Base-by-base conservation (phyloP, 37 sponge, comb jelly and placozoan species). In the Halichondria panicea region DNA sequence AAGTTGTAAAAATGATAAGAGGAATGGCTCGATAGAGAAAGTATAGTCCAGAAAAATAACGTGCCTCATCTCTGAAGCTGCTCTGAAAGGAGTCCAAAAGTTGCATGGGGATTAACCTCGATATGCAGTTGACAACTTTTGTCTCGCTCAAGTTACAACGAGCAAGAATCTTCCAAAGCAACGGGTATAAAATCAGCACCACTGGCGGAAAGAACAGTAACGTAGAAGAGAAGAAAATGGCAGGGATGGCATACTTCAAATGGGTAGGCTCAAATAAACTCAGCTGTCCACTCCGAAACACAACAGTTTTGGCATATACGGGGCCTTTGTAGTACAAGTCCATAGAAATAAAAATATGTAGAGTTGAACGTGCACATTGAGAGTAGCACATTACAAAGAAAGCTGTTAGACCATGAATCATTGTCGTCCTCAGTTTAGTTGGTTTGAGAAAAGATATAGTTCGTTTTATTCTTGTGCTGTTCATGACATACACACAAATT, bases 21-120 rank as follows among this genome's bases (percentile, higher is more conserved):
- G 56, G 43, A 4, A 75, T 25, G 7, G 68, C 11, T 9, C 77
- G 62, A 57, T 75, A 70, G 1, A 84, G 2, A 35, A 84, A 76
- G 53, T 84, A 84, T 12, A 84, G 35, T 46, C 84, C 84, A 9
- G 84, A 68, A 68, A 84, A 84, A 40, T 36, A 84, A 0, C 77
- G 70, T 50, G 33, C 39, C 30, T 84, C 61, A 45, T 76, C 77
- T 61, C 70, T 68, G 50, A 75, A 84, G 39, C 71, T 58, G 32
- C 77, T 36, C 27, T 76, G 77, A 39, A 84, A 84, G 8, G 62
- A 43, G 28, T 84, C 84, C 8, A 78, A 31, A 24, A 86, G 57
- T 37, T 66, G 80, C 59, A 72, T 71, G 0, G 78, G 71, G 13
- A 67, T 63, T 0, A 36, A 41, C 30, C 50, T 57, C 11, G 66